Percentiles rank a stretch among this genome's conserved stretches.
Conservation (phyloP, 2,113 vertebrate genomes). For the human region DNA sequence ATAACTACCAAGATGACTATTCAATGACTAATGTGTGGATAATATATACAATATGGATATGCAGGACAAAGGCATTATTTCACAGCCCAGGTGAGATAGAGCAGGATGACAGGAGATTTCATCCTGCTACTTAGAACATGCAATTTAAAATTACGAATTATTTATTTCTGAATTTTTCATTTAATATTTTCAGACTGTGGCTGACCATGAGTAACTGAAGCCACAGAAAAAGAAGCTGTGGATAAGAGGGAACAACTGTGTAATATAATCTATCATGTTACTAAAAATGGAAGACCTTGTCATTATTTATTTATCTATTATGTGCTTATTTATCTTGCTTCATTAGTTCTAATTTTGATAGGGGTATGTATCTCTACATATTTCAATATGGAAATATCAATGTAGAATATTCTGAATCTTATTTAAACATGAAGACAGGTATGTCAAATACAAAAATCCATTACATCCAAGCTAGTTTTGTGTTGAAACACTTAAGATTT, state of each 20-base stretch:
- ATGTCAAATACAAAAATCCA: background rate
- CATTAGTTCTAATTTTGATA: background rate
- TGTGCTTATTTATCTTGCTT: background rate
- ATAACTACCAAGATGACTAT: background rate
- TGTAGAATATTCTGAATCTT: background rate
- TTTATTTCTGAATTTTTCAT: background rate
- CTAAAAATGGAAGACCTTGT: background rate
- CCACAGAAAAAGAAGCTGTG: background rate
- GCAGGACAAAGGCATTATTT: background rate
- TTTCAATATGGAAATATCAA: background rate
- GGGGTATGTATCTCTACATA: background rate
- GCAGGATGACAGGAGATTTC: background rate
- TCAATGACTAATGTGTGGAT: background rate
- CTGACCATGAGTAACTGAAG: background rate
- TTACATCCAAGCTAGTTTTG: background rate
- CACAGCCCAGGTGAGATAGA: background rate
- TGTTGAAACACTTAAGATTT: background rate
- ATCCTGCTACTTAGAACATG: background rate
- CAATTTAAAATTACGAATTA: background rate
- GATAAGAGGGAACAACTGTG: background rate
- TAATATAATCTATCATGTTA: background rate
- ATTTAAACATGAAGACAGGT: background rate
- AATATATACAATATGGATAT: background rate
- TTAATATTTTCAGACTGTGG: background rate
- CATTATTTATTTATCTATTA: background rate